These are phyloP conservation scores for Criorhina ranunculi DNA, from an alignment of 2,888 invertebrate genomes.

Conservation along the genomic window DNA sequence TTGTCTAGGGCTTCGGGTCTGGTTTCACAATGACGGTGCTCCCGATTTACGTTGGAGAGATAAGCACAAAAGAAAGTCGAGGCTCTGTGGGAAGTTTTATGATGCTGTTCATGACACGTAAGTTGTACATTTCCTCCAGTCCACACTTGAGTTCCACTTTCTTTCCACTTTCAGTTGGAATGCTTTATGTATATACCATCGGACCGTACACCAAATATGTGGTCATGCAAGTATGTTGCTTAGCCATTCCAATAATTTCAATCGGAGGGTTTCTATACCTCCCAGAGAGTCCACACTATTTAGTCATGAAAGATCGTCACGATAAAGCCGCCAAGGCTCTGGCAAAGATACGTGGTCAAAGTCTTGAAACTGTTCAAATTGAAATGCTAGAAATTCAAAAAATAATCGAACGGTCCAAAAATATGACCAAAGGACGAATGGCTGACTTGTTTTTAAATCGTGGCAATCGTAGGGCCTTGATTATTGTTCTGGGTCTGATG, in stretches of 20 bases:
- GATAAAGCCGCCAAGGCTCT: constrained; percentile 88
- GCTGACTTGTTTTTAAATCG: constrained; percentile 82
- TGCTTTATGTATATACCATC: constrained; percentile 88
- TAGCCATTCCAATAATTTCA: constrained; percentile 87
- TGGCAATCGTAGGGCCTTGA: constrained; percentile 90
- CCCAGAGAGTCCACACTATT: constrained; percentile 93
- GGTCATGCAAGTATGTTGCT: constrained; percentile 87
- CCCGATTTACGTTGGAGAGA: constrained; percentile 95
- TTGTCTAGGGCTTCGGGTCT: constrained; percentile 86
- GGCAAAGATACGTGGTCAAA: constrained; percentile 88
- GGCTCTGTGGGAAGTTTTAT: constrained; percentile 93
- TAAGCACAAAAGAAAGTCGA: constrained; percentile 91
- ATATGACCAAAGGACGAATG: constrained; percentile 77
- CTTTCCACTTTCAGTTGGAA: constrained; percentile 86
- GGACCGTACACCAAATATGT: constrained; percentile 90
- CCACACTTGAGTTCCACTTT: not conserved
- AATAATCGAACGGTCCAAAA: constrained; percentile 84
- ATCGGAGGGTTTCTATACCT: constrained; percentile 88
- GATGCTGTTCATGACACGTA: constrained; percentile 86
- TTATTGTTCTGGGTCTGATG: constrained; percentile 90
- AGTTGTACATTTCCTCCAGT: constrained; percentile 84
- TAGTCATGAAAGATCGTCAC: constrained; percentile 86
- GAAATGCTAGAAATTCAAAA: constrained; percentile 88
- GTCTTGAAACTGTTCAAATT: constrained; percentile 86
- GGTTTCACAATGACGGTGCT: constrained; percentile 90